Percentiles rank a stretch among this genome's conserved stretches.
Conservation (phyloP, 2,888 invertebrate genomes). For the Conchocele bisecta region DNA sequence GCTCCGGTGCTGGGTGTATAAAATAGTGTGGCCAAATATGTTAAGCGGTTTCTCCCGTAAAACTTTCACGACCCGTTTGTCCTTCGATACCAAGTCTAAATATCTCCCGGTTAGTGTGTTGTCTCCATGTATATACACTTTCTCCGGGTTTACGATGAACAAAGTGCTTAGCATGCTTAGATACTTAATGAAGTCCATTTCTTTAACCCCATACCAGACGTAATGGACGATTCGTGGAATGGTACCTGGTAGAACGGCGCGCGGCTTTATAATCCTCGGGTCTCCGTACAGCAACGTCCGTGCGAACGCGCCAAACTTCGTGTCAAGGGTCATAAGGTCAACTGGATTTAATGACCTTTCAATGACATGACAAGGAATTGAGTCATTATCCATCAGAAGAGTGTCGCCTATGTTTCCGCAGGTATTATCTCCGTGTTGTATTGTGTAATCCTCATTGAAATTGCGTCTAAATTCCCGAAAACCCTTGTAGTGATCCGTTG, state of each 20-base stretch:
- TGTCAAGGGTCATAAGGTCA: conserved; percentile 66
- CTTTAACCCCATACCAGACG: conserved; percentile 71
- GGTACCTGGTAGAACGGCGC: conserved; percentile 28
- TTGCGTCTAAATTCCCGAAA: conserved; percentile 19
- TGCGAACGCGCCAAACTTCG: conserved; percentile 60
- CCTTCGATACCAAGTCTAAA: conserved; percentile 65
- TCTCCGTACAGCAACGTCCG: conserved; percentile 63
- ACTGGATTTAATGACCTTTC: conserved; percentile 59
- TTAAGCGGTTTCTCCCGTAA: conserved; percentile 50
- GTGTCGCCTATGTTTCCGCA: neutral
- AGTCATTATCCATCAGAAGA: neutral
- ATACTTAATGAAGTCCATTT: conserved; percentile 73
- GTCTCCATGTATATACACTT: conserved; percentile 76
- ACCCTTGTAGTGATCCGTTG: conserved; percentile 36
- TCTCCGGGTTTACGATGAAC: conserved; percentile 73
- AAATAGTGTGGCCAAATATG: conserved; percentile 60
- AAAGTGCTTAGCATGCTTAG: conserved; percentile 72
- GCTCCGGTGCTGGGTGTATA: conserved; percentile 67
- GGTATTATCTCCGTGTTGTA: neutral
- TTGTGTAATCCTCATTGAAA: neutral
- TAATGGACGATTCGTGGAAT: conserved; percentile 78
- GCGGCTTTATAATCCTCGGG: conserved; percentile 41
- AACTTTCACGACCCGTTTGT: conserved; percentile 53
- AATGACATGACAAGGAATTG: conserved; percentile 22
- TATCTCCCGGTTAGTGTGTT: conserved; percentile 68